phyloP scores from a whole-genome alignment of 2,797 vertebrate genomes.

The Morelia viridis region DNA sequence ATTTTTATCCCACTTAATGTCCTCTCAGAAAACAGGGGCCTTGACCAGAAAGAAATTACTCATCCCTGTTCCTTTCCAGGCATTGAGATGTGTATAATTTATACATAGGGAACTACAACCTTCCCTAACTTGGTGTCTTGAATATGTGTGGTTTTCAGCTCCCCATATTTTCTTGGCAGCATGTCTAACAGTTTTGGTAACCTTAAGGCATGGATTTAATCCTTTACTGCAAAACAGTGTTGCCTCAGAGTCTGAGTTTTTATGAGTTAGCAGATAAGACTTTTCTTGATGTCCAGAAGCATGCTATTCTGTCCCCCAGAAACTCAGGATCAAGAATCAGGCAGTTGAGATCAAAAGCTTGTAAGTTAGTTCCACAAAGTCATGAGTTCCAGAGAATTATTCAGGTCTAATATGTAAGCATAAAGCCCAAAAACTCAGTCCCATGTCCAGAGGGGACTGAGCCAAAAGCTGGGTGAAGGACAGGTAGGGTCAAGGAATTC shows the following conservation, averaged over 20 bases:
- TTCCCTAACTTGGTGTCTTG: neutral
- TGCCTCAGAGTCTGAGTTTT: neutral
- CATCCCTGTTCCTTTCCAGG: neutral
- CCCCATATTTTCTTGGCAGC: neutral
- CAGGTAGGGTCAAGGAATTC: neutral
- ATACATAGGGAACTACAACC: neutral
- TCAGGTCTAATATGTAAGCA: neutral
- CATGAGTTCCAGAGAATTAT: neutral
- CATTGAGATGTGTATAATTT: neutral
- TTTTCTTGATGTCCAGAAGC: neutral
- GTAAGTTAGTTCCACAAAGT: neutral
- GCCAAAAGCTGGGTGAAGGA: neutral
- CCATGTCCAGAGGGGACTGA: neutral
- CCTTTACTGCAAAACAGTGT: neutral
- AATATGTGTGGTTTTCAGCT: neutral
- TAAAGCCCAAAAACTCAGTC: neutral
- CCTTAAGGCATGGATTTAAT: neutral
- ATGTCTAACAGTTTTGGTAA: neutral
- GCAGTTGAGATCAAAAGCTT: neutral
- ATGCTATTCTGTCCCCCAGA: neutral
- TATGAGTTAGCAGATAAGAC: neutral
- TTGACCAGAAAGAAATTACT: neutral
- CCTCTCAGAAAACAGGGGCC: neutral
- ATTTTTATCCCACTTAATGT: neutral
- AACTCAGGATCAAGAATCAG: neutral